phyloP scores from a whole-genome alignment of 2,797 vertebrate species.

The Amblyopsis hoosieri region DNA sequence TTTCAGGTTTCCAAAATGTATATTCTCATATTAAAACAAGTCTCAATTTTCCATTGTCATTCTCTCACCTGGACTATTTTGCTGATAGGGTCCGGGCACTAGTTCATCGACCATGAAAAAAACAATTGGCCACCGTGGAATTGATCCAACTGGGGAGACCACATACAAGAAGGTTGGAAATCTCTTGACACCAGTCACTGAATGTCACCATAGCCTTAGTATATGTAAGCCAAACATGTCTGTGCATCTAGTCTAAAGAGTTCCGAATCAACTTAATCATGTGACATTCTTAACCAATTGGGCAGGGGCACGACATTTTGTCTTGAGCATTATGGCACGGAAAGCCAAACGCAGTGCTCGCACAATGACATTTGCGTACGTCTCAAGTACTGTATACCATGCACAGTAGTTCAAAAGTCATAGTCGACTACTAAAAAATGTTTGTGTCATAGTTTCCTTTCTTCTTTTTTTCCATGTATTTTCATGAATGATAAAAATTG shows the following conservation, averaged over 20 bases:
- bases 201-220: not conserved
- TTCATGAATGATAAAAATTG: not conserved
- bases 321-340: too few species aligned
- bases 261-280: too few species aligned
- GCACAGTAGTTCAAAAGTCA: too few species aligned
- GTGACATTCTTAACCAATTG: too few species aligned
- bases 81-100: constrained; percentile 72
- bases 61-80: constrained; percentile 24
- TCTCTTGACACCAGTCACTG: not conserved
- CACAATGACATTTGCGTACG: too few species aligned
- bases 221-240: too few species aligned
- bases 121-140: constrained; percentile 88
- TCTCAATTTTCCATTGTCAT: constrained; percentile 7
- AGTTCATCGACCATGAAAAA: constrained; percentile 82
- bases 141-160: constrained; percentile 92
- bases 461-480: not conserved
- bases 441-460: too few species aligned
- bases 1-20: constrained; percentile 48
- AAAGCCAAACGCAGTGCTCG: too few species aligned
- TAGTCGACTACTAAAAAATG: too few species aligned
- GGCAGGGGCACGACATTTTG: too few species aligned
- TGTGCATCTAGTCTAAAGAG: too few species aligned
- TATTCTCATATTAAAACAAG: not conserved
- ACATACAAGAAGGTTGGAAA: constrained; percentile 92
- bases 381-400: too few species aligned